Base-by-base conservation (phyloP, 2,888 invertebrate species). In the Volucella bombylans region DNA sequence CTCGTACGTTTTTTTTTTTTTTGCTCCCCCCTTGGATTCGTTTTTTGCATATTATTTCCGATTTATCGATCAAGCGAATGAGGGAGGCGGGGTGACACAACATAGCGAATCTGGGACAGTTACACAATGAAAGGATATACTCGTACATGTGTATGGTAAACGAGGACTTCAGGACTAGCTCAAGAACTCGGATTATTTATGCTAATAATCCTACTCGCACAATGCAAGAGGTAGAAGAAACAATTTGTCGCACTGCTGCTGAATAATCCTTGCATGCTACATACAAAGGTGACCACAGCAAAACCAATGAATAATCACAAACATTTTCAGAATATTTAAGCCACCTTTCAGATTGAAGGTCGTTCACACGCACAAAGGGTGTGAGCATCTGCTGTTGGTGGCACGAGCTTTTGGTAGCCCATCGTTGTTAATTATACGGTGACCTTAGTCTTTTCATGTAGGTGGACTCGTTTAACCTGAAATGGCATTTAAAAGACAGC, bases 1-100 rank as follows among this genome's bases (percentile, higher is more conserved):
- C n/a, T n/a, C n/a, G n/a, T 31, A 41, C 45, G 72, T 73, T 79
- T 38, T n/a, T 50, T 79, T 38, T n/a, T 50, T 31, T 15, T 18
- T 18, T 18, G 18, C 18, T 1, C 18, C 4, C 11, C 52, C 52
- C 59, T 38, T 57, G n/a, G n/a, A 62, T 38, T 57, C 49, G n/a
- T 52, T 49, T 59, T 59, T n/a, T 41, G 31, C 23, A 38, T 52
- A 68, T 18, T 41, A 67, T 76, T 81, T 81, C 81, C 72, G 85
- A 85, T 85, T 76, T 81, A 85, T 85, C 72, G 85, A 85, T 85
- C 81, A 85, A 85, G 85, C 85, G 62, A 76, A 62, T 41, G 12
- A 59, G n/a, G 12, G 23, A 55, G 12, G 55, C 15, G 11, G 65
- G 43, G 39, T 41, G 8, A 73, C 54, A 50, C 12, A 39, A 31